These are phyloP conservation scores for Pollimyrus isidori DNA, from an alignment of 2,113 vertebrate genomes.

Conservation along the genomic window DNA sequence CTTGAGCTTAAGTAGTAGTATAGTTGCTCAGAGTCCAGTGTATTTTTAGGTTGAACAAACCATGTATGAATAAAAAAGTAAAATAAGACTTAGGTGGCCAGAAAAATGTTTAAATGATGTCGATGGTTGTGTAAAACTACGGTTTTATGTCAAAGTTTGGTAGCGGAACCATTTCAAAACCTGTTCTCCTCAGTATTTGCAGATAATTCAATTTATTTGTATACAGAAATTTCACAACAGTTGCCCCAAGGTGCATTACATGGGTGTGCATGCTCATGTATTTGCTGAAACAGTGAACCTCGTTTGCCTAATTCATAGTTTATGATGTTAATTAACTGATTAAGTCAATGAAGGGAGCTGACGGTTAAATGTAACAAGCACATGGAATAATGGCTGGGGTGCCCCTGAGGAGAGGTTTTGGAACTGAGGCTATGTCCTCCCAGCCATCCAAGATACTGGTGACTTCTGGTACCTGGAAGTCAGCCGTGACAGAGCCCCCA, in stretches of 20 bases:
- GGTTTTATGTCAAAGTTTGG: background rate
- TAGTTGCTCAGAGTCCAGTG: background rate
- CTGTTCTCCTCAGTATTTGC: background rate
- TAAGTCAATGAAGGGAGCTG: background rate
- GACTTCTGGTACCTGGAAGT: slow-evolving; percentile 78
- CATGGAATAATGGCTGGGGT: background rate
- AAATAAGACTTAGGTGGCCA: background rate
- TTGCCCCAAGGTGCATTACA: background rate
- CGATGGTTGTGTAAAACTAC: background rate
- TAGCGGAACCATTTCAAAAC: background rate
- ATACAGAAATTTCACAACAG: background rate
- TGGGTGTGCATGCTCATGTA: background rate
- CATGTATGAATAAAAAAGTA: background rate
- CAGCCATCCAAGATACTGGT: background rate
- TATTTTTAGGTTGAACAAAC: background rate
- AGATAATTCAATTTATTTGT: background rate
- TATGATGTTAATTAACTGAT: background rate
- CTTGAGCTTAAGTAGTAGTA: background rate
- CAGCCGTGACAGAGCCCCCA: slow-evolving; percentile 86
- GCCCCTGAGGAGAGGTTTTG: background rate
- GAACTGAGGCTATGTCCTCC: background rate
- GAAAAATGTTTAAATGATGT: background rate
- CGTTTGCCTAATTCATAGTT: background rate
- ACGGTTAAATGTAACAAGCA: background rate
- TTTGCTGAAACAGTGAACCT: background rate